Percentiles rank a stretch among this genome's conserved stretches.
phyloP scores from a whole-genome alignment of 2,797 vertebrate genomes.

The Sarcophilus harrisii region DNA sequence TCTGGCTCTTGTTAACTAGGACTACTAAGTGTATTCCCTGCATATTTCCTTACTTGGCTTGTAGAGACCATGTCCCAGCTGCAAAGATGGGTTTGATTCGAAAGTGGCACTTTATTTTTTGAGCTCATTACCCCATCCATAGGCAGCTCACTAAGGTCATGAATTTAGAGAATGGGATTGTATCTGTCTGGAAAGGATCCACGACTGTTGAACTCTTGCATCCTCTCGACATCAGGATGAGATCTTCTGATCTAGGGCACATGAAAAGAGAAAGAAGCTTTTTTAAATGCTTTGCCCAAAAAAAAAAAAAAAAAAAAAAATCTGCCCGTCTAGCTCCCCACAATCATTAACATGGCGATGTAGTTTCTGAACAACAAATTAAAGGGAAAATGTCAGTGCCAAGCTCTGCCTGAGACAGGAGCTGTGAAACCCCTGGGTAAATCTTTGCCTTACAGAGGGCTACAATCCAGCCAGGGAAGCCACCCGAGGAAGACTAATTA shows the following conservation, averaged over 20 bases:
- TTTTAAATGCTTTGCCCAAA: neutral
- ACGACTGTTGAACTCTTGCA: neutral
- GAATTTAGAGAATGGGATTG: slow-evolving; percentile 1
- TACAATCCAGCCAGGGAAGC: slow-evolving; percentile 15
- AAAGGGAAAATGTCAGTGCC: neutral
- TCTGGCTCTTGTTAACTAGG: neutral
- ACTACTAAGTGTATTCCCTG: neutral
- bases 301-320: slow-evolving; percentile 54
- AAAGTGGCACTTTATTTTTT: slow-evolving; percentile 30
- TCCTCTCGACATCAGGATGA: neutral
- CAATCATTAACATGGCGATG: slow-evolving; percentile 61
- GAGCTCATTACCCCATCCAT: slow-evolving; percentile 11
- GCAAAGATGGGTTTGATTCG: slow-evolving; percentile 28
- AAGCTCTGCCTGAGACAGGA: slow-evolving; percentile 45
- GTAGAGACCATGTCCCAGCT: neutral
- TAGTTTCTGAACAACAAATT: slow-evolving; percentile 65
- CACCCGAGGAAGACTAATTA: slow-evolving; percentile 57
- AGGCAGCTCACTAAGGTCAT: slow-evolving; percentile 31
- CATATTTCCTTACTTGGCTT: neutral
- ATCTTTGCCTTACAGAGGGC: slow-evolving; percentile 53
- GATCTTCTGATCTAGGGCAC: neutral
- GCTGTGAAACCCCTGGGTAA: slow-evolving; percentile 46
- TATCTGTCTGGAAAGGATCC: slow-evolving; percentile 12
- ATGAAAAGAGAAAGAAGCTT: neutral
- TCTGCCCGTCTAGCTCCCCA: slow-evolving; percentile 16